phyloP scores from a whole-genome alignment of 37 sponge, comb jelly and placozoan species.

The Amphimedon queenslandica region DNA sequence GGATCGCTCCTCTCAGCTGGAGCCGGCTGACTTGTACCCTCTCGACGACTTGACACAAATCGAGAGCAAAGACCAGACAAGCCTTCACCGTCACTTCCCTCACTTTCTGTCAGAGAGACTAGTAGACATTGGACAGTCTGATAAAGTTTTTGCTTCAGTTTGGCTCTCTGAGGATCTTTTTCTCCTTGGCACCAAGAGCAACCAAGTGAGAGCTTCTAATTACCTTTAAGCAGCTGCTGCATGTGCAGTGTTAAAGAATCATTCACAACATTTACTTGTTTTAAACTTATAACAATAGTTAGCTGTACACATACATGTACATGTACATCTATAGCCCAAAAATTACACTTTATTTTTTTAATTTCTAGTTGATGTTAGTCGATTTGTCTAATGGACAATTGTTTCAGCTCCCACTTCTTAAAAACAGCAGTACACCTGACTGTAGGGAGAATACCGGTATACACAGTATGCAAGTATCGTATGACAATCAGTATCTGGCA shows the following conservation, averaged over 20 bases:
- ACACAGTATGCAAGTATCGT: constrained; percentile 50
- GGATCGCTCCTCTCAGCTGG: neutral
- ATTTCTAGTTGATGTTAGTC: constrained; percentile 27
- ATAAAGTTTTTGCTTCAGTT: constrained; percentile 77
- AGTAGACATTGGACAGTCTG: constrained; percentile 45
- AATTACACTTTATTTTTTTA: neutral
- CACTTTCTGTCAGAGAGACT: constrained; percentile 39
- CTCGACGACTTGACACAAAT: neutral
- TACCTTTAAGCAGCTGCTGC: no score
- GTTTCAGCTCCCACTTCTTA: constrained; percentile 29
- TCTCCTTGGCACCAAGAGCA: constrained; percentile 75
- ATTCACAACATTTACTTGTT: no score
- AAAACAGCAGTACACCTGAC: neutral
- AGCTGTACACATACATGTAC: no score
- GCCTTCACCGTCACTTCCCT: constrained; percentile 38
- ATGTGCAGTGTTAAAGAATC: no score
- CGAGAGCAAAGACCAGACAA: neutral
- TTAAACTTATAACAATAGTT: no score
- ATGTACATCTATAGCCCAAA: no score
- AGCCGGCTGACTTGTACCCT: neutral
- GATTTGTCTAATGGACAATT: constrained; percentile 14
- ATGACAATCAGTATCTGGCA: constrained; percentile 26
- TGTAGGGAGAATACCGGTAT: constrained; percentile 54
- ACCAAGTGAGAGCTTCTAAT: no score
- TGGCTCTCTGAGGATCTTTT: constrained; percentile 73